Evolutionary conservation across 2,797 vertebrate genomes (phyloP), one percentile per base, ranked within the genome.

Genomic region (Geotrypetes seraphini): DNA sequence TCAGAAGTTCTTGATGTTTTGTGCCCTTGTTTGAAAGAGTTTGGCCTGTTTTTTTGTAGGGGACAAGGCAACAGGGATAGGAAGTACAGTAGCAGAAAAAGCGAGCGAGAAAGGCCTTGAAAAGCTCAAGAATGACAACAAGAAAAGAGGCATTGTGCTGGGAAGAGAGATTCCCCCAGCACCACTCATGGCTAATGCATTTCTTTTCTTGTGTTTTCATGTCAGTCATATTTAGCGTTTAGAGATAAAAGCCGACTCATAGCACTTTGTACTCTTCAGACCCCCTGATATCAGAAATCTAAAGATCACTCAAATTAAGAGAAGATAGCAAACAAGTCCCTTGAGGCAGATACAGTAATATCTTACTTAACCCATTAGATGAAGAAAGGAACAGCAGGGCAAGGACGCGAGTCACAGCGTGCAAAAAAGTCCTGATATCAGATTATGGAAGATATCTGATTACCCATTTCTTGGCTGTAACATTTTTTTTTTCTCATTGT

Each of bases 301-400:
- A 16, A 68, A 59, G 58, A 69, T 72, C 56, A 55, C 61, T 69
- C 65, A 69, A 63, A 73, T 73, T 65, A 71, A 60, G 52, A 66
- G 60, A 49, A 52, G 56, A 47, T 24, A 32, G 62, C 53, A 59
- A 66, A 68, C 60, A 57, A 33, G 57, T 61, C 69, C 60, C 54
- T 5, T 3, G 69, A 40, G 62, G 34, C 25, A 22, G 17, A 30
- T 40, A 31, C 33, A 54, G 48, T 45, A 53, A 46, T 46, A 50
- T 60, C 64, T 65, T 53, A 37, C 43, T 46, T 44, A 20, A 34
- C 59, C 57, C 59, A 65, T 68, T 65, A 69, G 44, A 22, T 43
- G 60, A 51, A 43, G 14, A 56, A 33, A 12, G 45, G 45, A 46
- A n/a, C n/a, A n/a, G n/a, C n/a, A n/a, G n/a, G n/a, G n/a, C n/a